Conservation (phyloP, 2,888 invertebrate genomes). For the Thysanoteuthis rhombus region DNA sequence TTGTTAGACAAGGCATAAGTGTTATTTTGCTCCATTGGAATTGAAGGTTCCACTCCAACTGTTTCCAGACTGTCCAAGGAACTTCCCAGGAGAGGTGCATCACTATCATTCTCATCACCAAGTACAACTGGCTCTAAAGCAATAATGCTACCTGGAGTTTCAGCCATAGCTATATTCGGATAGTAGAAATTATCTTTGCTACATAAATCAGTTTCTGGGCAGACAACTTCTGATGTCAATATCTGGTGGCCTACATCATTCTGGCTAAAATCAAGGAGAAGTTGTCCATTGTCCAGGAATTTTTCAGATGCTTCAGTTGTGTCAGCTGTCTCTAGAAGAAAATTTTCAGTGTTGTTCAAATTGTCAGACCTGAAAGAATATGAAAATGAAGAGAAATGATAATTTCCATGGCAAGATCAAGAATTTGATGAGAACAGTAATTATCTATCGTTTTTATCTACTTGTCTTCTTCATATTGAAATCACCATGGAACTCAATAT, state of each 20-base stretch:
- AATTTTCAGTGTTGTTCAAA: background rate
- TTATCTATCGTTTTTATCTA: no score
- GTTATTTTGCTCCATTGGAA: background rate
- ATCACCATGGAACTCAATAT: no score
- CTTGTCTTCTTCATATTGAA: no score
- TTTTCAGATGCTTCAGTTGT: background rate
- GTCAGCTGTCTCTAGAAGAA: background rate
- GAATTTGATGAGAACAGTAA: no score
- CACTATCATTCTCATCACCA: conserved; percentile 19
- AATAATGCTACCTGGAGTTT: background rate
- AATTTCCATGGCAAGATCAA: no score
- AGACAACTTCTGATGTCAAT: background rate
- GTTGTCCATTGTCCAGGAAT: background rate
- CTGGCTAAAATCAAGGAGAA: background rate
- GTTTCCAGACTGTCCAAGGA: background rate
- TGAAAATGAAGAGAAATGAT: no score
- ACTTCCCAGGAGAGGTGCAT: conserved; percentile 24
- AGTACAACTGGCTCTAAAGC: background rate
- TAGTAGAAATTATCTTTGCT: background rate
- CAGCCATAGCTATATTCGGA: background rate
- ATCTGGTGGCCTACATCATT: background rate
- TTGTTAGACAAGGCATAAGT: background rate
- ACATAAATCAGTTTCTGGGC: background rate
- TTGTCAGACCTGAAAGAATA: background rate
- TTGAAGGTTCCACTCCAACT: background rate